Evolutionary conservation across 2,113 vertebrate genomes (phyloP).

Genomic region (Gobio gobio): DNA sequence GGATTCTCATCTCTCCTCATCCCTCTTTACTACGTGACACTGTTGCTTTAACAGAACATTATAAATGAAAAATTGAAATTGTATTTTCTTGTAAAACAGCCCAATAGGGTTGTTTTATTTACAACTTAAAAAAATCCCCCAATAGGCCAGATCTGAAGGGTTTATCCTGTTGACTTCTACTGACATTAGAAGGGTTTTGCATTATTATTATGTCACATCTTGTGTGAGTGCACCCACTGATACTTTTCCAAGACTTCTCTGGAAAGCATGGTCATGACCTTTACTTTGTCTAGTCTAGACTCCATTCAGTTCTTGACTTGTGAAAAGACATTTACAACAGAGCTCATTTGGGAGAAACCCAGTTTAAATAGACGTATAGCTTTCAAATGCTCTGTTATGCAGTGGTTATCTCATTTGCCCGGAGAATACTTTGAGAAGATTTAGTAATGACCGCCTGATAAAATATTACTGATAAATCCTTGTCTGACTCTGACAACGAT

Average conservation of each 20-base stretch:
- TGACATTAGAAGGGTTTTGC: background rate
- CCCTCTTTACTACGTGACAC: too few relatives aligned
- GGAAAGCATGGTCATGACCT: background rate
- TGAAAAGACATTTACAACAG: background rate
- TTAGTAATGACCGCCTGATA: too few relatives aligned
- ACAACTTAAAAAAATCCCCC: too few relatives aligned
- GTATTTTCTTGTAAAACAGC: too few relatives aligned
- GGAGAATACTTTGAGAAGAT: too few relatives aligned
- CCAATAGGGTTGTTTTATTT: too few relatives aligned
- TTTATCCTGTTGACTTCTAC: conserved; percentile 28
- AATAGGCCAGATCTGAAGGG: background rate
- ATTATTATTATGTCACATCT: conserved; percentile 14
- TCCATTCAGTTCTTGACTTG: background rate
- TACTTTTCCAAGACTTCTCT: background rate
- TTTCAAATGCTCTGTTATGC: background rate
- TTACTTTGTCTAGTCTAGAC: background rate
- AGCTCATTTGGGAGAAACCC: background rate
- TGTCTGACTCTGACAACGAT: too few relatives aligned
- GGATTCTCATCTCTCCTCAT: too few relatives aligned
- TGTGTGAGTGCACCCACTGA: background rate
- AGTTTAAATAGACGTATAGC: background rate
- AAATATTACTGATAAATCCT: too few relatives aligned
- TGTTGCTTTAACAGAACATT: too few relatives aligned
- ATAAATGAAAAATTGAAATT: too few relatives aligned
- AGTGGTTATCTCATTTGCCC: background rate